Evolutionary conservation across 2,888 invertebrate genomes (phyloP).

Genomic region (Meganola albula): DNA sequence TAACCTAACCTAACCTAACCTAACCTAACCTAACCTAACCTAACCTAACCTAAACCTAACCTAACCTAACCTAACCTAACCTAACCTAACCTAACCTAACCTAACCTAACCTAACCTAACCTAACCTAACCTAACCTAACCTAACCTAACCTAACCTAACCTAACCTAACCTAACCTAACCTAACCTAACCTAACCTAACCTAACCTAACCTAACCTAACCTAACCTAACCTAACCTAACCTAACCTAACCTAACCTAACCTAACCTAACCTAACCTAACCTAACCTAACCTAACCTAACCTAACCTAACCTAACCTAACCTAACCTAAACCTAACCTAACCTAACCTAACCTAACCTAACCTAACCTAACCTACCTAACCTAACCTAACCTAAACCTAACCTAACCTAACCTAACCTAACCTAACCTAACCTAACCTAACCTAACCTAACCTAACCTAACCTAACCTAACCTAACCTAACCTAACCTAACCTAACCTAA

Average conservation of each 20-base stretch:
- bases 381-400: too few species aligned
- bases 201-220: constrained; percentile 30
- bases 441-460: constrained; percentile 20
- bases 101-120: constrained; percentile 29
- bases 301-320: constrained; percentile 29
- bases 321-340: constrained; percentile 28
- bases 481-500: constrained; percentile 26
- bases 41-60: constrained; percentile 23
- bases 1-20: constrained; percentile 27
- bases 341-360: constrained; percentile 28
- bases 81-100: constrained; percentile 24
- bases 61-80: constrained; percentile 27
- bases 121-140: constrained; percentile 33
- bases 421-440: constrained; percentile 22
- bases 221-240: constrained; percentile 28
- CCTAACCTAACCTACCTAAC: constrained; percentile 23
- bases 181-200: constrained; percentile 32
- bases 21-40: constrained; percentile 20
- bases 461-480: constrained; percentile 28
- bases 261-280: constrained; percentile 24
- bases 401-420: constrained; percentile 23
- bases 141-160: constrained; percentile 30
- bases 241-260: constrained; percentile 25
- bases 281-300: constrained; percentile 23
- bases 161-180: constrained; percentile 32